A percentile compares a stretch with the other conserved stretches of the same genome.
These are phyloP conservation scores for Drosophila mettleri DNA, from an alignment of 2,888 invertebrate species.

Conservation along the genomic window DNA sequence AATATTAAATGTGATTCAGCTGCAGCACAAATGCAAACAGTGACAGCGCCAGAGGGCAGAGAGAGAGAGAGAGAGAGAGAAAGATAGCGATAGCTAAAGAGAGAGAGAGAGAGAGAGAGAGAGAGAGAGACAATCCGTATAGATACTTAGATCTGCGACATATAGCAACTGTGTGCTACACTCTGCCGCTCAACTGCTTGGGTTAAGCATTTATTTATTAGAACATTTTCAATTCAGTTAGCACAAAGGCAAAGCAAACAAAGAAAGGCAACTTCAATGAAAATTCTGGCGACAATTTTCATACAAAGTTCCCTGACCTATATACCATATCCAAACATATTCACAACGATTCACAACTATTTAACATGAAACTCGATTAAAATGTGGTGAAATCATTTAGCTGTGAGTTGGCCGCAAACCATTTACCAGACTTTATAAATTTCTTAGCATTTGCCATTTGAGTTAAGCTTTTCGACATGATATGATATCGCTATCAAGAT, in stretches of 20 bases:
- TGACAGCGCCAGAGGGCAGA: no score
- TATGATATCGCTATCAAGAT: not conserved
- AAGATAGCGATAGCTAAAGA: not conserved
- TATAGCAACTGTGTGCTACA: slow-evolving; percentile 8
- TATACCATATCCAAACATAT: not conserved
- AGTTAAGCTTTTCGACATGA: not conserved
- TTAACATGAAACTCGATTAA: not conserved
- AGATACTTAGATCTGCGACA: slow-evolving; percentile 6
- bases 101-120: not conserved
- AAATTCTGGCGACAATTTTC: slow-evolving; percentile 1
- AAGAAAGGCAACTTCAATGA: not conserved
- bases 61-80: not conserved
- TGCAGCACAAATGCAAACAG: slow-evolving; percentile 33
- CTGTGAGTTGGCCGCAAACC: not conserved
- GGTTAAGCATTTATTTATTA: slow-evolving; percentile 8
- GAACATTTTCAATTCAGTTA: slow-evolving; percentile 1
- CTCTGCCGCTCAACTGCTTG: slow-evolving; percentile 12
- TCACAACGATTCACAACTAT: slow-evolving; percentile 2
- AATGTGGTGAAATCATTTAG: not conserved
- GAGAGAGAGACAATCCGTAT: not conserved
- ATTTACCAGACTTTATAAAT: no score
- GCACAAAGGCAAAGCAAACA: not conserved
- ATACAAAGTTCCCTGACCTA: not conserved
- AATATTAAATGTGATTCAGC: slow-evolving; percentile 77
- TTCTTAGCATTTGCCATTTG: no score